Conservation (phyloP, 2,113 vertebrate species). For the Tonatia bakeri region DNA sequence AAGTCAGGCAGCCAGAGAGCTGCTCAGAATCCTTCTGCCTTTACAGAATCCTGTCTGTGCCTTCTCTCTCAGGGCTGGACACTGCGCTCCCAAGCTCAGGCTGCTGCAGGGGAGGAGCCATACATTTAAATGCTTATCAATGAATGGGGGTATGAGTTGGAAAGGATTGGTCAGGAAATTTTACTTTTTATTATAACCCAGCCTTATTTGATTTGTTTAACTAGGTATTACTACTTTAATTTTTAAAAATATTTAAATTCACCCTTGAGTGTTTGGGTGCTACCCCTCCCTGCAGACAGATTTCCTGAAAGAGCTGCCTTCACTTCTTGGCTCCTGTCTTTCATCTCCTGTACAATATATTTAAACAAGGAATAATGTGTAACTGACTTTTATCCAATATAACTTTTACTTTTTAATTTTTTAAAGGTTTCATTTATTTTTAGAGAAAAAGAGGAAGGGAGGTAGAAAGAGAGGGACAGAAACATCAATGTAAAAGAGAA, state of each 20-base stretch:
- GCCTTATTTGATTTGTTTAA: background rate
- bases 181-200: background rate
- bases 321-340: background rate
- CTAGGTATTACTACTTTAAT: background rate
- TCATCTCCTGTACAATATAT: background rate
- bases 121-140: background rate
- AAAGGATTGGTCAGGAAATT: background rate
- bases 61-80: background rate
- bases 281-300: background rate
- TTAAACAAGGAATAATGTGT: background rate
- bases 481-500: no score
- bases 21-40: background rate
- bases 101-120: background rate
- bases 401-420: no score
- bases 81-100: fast-evolving
- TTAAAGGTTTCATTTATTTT: no score
- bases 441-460: no score
- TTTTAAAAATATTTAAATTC: background rate
- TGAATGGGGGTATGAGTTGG: background rate
- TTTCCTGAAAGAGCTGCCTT: background rate
- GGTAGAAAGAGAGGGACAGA: no score
- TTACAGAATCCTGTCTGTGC: background rate
- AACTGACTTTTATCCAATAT: background rate
- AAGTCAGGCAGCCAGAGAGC: background rate
- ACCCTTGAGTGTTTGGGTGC: background rate